Conservation (phyloP, 2,113 vertebrate species). For the Indri indri region DNA sequence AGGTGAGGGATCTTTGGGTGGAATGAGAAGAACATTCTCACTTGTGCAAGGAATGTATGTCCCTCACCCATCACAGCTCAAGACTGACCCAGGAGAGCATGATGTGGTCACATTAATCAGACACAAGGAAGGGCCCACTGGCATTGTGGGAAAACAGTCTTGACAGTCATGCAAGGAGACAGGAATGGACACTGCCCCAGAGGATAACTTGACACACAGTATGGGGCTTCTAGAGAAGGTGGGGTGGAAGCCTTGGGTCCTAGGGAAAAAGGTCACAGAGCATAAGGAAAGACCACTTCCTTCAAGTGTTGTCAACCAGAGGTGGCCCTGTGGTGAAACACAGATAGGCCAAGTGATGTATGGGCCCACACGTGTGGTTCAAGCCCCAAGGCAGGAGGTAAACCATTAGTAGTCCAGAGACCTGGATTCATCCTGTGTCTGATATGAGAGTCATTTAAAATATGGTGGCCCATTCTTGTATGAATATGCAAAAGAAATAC, state of each 20-base stretch:
- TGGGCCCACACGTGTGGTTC: background rate
- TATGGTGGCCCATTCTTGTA: background rate
- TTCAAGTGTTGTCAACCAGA: background rate
- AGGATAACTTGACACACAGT: background rate
- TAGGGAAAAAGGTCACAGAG: background rate
- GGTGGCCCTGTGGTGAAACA: background rate
- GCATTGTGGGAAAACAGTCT: background rate
- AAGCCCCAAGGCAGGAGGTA: background rate
- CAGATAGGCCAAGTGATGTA: background rate
- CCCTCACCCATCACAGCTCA: background rate
- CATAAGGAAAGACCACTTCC: background rate
- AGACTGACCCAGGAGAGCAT: background rate
- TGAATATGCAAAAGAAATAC: background rate
- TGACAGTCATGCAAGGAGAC: background rate
- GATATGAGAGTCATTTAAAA: background rate
- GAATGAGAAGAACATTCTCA: background rate
- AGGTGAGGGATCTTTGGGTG: background rate
- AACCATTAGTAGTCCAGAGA: background rate
- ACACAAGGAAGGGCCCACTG: background rate
- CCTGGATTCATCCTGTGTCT: background rate
- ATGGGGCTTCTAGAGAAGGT: background rate
- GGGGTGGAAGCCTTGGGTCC: background rate
- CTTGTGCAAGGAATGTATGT: background rate
- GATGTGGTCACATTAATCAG: background rate
- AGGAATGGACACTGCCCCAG: background rate